Evolutionary conservation across 2,888 invertebrate species (phyloP).

Genomic region (Dasypogon diadema): DNA sequence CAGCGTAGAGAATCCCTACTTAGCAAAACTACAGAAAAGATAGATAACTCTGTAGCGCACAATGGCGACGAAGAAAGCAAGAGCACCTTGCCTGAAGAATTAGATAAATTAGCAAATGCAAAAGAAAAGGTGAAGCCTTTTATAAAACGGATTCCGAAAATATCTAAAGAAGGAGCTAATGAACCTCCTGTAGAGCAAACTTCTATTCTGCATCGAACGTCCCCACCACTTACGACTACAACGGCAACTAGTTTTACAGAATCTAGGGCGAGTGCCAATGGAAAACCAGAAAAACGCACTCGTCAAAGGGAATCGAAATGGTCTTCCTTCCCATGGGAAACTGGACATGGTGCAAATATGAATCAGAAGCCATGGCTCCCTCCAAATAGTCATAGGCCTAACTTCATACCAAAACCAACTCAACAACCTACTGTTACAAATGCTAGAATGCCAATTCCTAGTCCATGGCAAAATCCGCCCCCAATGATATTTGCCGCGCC

Average conservation of each 20-base stretch:
- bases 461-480: constrained; percentile 58
- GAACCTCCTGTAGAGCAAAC: constrained; percentile 53
- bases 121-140: constrained; percentile 11
- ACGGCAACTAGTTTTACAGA: not conserved
- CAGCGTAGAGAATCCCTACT: constrained; percentile 77
- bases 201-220: constrained; percentile 50
- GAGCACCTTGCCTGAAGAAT: constrained; percentile 8
- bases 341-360: not conserved
- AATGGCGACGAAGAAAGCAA: constrained; percentile 67
- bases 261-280: constrained; percentile 5
- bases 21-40: constrained; percentile 60
- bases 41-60: constrained; percentile 59
- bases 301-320: constrained; percentile 54
- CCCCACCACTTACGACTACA: constrained; percentile 27
- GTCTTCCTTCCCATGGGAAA: constrained; percentile 52
- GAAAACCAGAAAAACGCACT: constrained; percentile 42
- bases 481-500: constrained; percentile 53
- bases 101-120: not conserved
- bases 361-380: constrained; percentile 14
- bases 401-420: constrained; percentile 54
- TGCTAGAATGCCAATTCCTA: constrained; percentile 54
- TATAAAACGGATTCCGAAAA: constrained; percentile 55
- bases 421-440: constrained; percentile 46
- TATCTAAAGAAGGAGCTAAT: constrained; percentile 39
- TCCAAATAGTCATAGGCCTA: constrained; percentile 3